Evolutionary conservation across 2,888 invertebrate species (phyloP), one percentile per base, ranked within the genome.

Genomic region (Anticlea derivata): DNA sequence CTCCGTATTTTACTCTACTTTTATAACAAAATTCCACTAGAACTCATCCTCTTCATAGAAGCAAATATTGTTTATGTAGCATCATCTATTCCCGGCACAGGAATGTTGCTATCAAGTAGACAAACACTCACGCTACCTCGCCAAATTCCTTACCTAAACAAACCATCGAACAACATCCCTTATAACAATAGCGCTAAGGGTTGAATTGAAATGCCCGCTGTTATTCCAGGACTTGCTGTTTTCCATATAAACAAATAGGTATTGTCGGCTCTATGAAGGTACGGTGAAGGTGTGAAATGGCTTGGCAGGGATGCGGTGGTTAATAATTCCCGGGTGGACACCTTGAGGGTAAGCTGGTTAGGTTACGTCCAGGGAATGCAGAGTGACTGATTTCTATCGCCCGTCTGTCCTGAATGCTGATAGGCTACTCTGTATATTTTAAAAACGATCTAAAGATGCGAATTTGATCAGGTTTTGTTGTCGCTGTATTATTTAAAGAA

Each of bases 321-420:
- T 70, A 75, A 73, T 76, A 75, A 74, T 75, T 75, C 73, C 63
- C 50, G 58, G 67, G 65, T 68, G 66, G 72, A 63, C 63, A 65
- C 68, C 67, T 64, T 58, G 56, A 55, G 70, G 65, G 69, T 71
- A 70, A 74, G 73, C 68, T 70, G 71, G 74, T 72, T 71, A 73
- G 57, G 68, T 61, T 66, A 61, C 70, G 68, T 65, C 58, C 53
- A 65, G 73, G 63, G 74, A 66, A 61, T 66, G 63, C 61, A 52
- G 64, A 69, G 70, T 73, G 74, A 73, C 72, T 69, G 73, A 74
- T 73, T 70, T 73, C 68, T 70, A 70, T 69, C 62, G 65, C 53
- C 61, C 34, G 39, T 13, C 50, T 53, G 60, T 52, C 60, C 64
- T 62, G 61, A 66, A 65, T 65, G 61, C 63, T 59, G 66, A 73